Base-by-base conservation (phyloP, 1,140 invertebrate species). In the Tetranychus cinnabarinus region DNA sequence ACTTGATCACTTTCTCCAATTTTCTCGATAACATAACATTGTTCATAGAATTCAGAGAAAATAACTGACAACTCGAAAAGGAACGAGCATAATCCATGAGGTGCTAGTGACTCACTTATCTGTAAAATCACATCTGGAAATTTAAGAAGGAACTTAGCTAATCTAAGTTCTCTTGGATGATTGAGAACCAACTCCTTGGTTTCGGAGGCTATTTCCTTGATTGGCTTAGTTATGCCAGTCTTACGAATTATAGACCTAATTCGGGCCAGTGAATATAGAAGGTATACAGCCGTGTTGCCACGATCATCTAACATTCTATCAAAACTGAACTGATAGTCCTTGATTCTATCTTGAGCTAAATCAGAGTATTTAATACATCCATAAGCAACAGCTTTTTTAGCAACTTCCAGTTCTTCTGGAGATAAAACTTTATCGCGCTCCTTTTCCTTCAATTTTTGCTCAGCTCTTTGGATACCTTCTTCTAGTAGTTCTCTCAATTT, bases 361-460 rank as follows among this genome's bases (percentile, higher is more conserved):
- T 99, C 96, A 4, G 93, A 86, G 73, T 99, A 99, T 72, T 97
- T 98, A 55, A 99, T 97, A 68, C 96, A 99, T 3, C 95, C 91
- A 73, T 95, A 97, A 0, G 95, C 93, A 1, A 98, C 81, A 1
- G 91, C 81, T 75, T 90, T 81, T 71, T 89, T 82, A 1, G 91
- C 92, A 52, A 74, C 72, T 65, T 80, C 79, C 10, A 99, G 70
- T 73, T 99, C 91, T 66, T 89, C 82, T 8, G 76, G 67, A 0
- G 81, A 85, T 39, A 99, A 75, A 52, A 77, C 76, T 72, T 88
- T 83, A 66, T 98, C 83, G 59, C 93, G 75, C 59, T 81, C 88
- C 67, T 97, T 97, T 69, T 97, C 90, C 61, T 79, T 76, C 8
- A 99, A 74, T 70, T 93, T 97, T 54, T 86, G 82, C 60, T 83